phyloP scores from a whole-genome alignment of 2,888 invertebrate species.

The Drosophila multiciliata region DNA sequence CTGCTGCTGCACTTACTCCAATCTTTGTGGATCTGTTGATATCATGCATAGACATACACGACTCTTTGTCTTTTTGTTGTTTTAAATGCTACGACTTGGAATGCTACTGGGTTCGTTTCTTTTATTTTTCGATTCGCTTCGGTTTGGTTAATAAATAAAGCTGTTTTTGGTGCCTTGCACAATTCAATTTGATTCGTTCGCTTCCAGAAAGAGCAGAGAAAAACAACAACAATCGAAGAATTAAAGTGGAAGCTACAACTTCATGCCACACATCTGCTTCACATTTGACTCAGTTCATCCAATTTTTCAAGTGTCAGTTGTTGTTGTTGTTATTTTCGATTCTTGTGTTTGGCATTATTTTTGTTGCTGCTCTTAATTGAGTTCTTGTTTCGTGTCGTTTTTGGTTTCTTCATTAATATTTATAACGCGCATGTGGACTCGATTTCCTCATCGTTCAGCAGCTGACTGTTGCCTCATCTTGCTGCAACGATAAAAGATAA shows the following conservation, averaged over 20 bases:
- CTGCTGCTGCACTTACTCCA: slow-evolving; percentile 35
- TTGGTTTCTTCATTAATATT: slow-evolving; percentile 57
- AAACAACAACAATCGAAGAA: slow-evolving; percentile 46
- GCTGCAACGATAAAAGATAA: slow-evolving; percentile 49
- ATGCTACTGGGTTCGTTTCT: slow-evolving; percentile 61
- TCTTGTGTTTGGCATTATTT: slow-evolving; percentile 50
- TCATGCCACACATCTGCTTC: slow-evolving; percentile 64
- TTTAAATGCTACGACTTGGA: slow-evolving; percentile 66
- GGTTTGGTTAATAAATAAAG: slow-evolving; percentile 33
- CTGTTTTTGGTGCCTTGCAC: slow-evolving; percentile 36
- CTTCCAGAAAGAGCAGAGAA: slow-evolving; percentile 43
- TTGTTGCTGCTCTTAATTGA: slow-evolving; percentile 40
- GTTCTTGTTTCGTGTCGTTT: slow-evolving; percentile 38
- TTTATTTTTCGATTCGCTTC: slow-evolving; percentile 24
- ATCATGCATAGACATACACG: slow-evolving; percentile 47
- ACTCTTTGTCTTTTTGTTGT: slow-evolving; percentile 30
- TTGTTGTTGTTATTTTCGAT: slow-evolving; percentile 23
- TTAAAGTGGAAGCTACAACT: slow-evolving; percentile 51
- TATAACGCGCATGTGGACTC: slow-evolving; percentile 66
- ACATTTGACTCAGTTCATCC: slow-evolving; percentile 56
- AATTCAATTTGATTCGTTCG: slow-evolving; percentile 48
- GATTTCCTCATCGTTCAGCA: slow-evolving; percentile 63
- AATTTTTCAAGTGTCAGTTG: slow-evolving; percentile 33
- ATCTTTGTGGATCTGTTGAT: slow-evolving; percentile 15
- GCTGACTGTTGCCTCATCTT: slow-evolving; percentile 45